phyloP scores from a whole-genome alignment of 2,797 vertebrate species.

The Melanogrammus aeglefinus region DNA sequence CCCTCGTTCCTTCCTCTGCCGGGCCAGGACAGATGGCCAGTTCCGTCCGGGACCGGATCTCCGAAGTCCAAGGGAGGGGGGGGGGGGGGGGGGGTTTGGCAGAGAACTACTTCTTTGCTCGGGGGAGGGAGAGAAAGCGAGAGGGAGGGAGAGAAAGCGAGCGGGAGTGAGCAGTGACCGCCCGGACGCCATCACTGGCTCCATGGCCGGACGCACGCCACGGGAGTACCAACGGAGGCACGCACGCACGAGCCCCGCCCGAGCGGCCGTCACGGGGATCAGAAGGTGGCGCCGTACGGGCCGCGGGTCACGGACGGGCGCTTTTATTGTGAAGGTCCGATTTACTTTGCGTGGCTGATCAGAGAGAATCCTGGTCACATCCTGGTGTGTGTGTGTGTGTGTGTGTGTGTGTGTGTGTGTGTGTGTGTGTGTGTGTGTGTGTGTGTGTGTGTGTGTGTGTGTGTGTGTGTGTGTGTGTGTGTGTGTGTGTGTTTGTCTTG shows the following conservation, averaged over 20 bases:
- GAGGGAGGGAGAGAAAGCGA: too few species aligned
- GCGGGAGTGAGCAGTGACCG: neutral
- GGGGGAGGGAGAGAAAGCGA: too few species aligned
- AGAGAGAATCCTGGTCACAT: too few species aligned
- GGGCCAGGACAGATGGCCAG: constrained; percentile 69
- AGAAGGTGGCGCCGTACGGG: constrained; percentile 37
- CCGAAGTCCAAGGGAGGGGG: constrained; percentile 14
- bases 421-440: too few species aligned
- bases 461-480: too few species aligned
- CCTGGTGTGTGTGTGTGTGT: too few species aligned
- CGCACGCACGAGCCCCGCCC: neutral
- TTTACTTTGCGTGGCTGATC: too few species aligned
- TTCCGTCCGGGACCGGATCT: constrained; percentile 64
- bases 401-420: neutral
- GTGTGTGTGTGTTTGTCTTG: too few species aligned
- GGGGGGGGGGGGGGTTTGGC: constrained; percentile 50
- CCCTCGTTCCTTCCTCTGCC: constrained; percentile 64
- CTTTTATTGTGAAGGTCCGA: too few species aligned
- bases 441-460: too few species aligned
- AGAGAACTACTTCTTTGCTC: constrained; percentile 44
- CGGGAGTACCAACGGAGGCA: neutral
- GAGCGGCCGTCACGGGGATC: constrained; percentile 24
- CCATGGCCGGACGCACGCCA: too few species aligned
- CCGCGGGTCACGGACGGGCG: too few species aligned
- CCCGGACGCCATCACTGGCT: neutral